Conservation (phyloP, 2,797 vertebrate genomes). For the Otolemur crassicaudatus region DNA sequence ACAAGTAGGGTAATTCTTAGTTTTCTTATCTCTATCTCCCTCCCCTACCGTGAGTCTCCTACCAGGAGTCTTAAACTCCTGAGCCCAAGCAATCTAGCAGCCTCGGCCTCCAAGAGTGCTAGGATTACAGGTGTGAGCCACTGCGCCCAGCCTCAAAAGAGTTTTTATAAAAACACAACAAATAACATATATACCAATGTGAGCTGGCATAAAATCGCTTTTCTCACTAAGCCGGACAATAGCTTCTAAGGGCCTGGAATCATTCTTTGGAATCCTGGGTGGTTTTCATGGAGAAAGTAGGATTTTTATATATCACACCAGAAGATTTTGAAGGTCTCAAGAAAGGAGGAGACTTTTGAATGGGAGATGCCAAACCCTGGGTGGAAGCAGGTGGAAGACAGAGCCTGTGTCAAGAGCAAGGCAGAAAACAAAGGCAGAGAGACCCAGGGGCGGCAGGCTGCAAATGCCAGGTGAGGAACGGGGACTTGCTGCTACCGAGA, state of each 20-base stretch:
- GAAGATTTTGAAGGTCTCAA: not conserved
- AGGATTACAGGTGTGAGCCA: too few species aligned
- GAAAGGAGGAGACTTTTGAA: not conserved
- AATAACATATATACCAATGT: not conserved
- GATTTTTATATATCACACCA: not conserved
- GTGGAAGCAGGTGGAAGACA: not conserved
- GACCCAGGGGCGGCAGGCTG: not conserved
- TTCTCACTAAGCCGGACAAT: not conserved
- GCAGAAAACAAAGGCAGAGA: not conserved
- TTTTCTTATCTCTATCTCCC: not conserved
- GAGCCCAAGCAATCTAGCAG: too few species aligned
- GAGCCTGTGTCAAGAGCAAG: not conserved
- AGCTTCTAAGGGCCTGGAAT: not conserved
- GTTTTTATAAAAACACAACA: not conserved
- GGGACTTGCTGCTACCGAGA: not conserved
- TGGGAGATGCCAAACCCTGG: fast-evolving
- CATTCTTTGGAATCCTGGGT: not conserved
- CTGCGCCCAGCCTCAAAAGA: not conserved
- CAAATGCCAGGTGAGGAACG: not conserved
- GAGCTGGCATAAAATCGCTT: not conserved
- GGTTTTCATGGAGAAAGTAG: not conserved
- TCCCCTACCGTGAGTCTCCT: not conserved
- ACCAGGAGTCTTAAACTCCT: too few species aligned
- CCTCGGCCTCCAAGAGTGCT: too few species aligned
- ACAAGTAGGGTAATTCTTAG: not conserved